Evolutionary conservation across 2,888 invertebrate species (phyloP).

Genomic region (Hedya salicella): DNA sequence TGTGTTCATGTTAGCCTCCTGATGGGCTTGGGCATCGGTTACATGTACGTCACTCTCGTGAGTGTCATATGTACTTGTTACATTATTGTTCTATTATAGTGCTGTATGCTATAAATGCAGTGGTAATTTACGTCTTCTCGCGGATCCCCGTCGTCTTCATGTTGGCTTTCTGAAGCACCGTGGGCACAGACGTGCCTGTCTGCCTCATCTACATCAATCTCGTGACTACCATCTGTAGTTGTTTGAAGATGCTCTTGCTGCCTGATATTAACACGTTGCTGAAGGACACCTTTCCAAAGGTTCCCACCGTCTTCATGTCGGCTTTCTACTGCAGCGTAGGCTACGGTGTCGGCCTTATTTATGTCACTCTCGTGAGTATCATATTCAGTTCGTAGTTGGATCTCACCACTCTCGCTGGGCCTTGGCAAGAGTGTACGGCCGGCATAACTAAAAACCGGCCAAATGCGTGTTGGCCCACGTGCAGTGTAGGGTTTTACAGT

Average conservation of each 20-base stretch:
- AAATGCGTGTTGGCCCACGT: too few species aligned
- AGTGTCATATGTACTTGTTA: too few species aligned
- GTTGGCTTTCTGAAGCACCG: constrained; percentile 80
- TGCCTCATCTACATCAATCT: constrained; percentile 91
- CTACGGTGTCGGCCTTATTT: constrained; percentile 88
- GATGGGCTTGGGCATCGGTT: too few species aligned
- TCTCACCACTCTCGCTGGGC: too few species aligned
- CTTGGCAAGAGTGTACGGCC: too few species aligned
- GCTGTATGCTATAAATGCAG: constrained; percentile 87
- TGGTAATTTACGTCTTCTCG: constrained; percentile 88
- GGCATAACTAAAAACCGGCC: too few species aligned
- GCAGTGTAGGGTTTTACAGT: too few species aligned
- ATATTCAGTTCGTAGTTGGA: too few species aligned
- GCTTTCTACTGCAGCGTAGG: constrained; percentile 81
- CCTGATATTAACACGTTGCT: constrained; percentile 88
- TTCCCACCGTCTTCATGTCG: constrained; percentile 86
- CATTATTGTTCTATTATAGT: too few species aligned
- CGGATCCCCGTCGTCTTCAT: constrained; percentile 85
- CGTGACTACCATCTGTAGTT: constrained; percentile 85
- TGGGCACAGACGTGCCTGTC: constrained; percentile 86
- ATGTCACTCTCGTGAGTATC: constrained; percentile 89
- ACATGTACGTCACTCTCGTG: too few species aligned
- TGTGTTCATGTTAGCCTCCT: too few species aligned
- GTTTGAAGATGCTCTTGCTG: too few species aligned
- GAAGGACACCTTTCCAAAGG: constrained; percentile 87